A percentile compares a stretch with the other conserved stretches of the same genome.
phyloP scores from a whole-genome alignment of 2,797 vertebrate genomes.

The Hozukius guyotensis region DNA sequence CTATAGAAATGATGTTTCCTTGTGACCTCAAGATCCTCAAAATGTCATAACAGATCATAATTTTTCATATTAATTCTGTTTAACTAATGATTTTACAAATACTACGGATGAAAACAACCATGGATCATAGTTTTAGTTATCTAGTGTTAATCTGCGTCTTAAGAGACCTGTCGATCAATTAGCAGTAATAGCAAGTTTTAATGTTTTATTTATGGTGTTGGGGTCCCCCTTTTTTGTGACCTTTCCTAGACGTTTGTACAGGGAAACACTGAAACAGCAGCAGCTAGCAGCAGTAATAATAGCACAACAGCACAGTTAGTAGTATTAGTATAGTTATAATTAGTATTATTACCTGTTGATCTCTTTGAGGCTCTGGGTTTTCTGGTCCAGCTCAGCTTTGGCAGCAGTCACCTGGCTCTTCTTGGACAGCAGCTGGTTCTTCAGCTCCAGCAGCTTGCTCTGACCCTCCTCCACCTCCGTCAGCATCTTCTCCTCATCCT shows the following conservation, averaged over 20 bases:
- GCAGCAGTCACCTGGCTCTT: slow-evolving; percentile 73
- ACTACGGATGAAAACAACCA: background rate
- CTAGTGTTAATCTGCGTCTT: background rate
- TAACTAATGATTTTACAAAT: background rate
- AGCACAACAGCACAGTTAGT: background rate
- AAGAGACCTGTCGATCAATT: background rate
- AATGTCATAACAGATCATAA: too few relatives aligned
- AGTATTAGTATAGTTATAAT: background rate
- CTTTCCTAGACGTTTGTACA: background rate
- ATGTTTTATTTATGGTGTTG: background rate
- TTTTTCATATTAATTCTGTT: too few relatives aligned
- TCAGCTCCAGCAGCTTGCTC: slow-evolving; percentile 79
- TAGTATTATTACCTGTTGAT: slow-evolving; percentile 82
- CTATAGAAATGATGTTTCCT: background rate
- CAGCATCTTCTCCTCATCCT: slow-evolving; percentile 88
- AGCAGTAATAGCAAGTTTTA: background rate
- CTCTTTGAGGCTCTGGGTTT: slow-evolving; percentile 75
- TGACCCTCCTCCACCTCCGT: slow-evolving; percentile 79
- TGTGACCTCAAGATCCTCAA: background rate
- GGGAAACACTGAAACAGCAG: background rate
- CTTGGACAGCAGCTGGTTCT: slow-evolving; percentile 77
- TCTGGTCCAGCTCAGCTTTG: slow-evolving; percentile 86
- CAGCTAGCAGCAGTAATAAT: background rate
- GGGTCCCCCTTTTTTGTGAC: background rate
- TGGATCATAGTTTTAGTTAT: background rate